Percentiles rank a stretch among this genome's conserved stretches.
phyloP scores from a whole-genome alignment of 2,797 vertebrate species.

The Onychomys arenicola region DNA sequence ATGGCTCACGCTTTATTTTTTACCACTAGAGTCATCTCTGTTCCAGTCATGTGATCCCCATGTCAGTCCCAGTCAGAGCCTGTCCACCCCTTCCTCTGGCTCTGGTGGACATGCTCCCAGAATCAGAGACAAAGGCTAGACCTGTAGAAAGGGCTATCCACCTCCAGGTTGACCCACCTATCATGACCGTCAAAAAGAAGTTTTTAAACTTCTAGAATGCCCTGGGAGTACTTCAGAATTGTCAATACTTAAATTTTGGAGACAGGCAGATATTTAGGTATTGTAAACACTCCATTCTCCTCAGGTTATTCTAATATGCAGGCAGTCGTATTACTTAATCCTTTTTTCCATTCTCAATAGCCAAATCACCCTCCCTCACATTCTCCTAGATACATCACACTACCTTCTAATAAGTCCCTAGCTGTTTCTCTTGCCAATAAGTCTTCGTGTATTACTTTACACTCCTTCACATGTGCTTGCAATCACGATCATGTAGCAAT shows the following conservation, averaged over 20 bases:
- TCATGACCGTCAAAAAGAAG: neutral
- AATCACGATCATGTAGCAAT: slow-evolving; percentile 59
- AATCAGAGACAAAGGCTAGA: neutral
- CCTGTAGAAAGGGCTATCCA: neutral
- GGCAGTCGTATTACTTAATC: neutral
- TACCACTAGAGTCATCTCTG: neutral
- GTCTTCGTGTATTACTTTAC: slow-evolving; percentile 48
- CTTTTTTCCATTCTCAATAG: neutral
- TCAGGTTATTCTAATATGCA: neutral
- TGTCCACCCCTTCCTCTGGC: neutral
- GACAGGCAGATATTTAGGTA: neutral
- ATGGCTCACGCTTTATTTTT: slow-evolving; percentile 51
- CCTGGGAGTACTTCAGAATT: neutral
- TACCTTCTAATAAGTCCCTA: slow-evolving; percentile 35
- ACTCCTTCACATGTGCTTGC: slow-evolving; percentile 10
- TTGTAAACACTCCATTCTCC: neutral
- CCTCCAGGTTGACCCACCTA: neutral
- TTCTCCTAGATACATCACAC: slow-evolving; percentile 42
- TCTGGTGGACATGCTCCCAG: neutral
- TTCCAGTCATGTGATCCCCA: neutral
- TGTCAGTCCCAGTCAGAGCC: neutral
- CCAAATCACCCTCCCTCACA: slow-evolving; percentile 3
- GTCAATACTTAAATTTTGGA: neutral
- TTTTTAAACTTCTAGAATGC: slow-evolving; percentile 2
- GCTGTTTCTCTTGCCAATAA: slow-evolving; percentile 37